Conservation (phyloP, 1,140 invertebrate species). For the Hormaphis cornu region DNA sequence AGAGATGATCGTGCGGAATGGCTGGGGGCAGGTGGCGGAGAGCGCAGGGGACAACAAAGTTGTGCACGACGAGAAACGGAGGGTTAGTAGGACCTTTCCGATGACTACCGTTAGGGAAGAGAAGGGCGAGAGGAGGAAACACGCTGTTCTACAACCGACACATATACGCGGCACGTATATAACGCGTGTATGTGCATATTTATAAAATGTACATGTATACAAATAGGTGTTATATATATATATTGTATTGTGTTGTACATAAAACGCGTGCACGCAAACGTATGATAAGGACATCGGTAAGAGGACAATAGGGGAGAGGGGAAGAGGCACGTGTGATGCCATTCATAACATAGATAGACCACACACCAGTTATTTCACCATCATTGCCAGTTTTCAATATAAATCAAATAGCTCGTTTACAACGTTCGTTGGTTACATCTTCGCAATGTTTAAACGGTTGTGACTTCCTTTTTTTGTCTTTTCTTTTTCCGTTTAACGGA, state of each 20-base stretch:
- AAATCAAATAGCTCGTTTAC: slow-evolving; percentile 23
- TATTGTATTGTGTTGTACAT: too few relatives aligned
- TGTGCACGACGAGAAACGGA: slow-evolving; percentile 3
- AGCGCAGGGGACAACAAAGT: slow-evolving; percentile 21
- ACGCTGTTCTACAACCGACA: slow-evolving; percentile 15
- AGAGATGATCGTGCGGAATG: slow-evolving; percentile 1
- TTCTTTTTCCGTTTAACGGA: not conserved
- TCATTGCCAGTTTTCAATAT: slow-evolving; percentile 31
- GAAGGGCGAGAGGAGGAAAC: slow-evolving; percentile 7
- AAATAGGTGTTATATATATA: too few relatives aligned
- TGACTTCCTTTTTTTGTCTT: slow-evolving; percentile 1
- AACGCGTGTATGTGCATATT: not conserved
- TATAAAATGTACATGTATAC: too few relatives aligned
- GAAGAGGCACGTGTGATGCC: slow-evolving; percentile 27
- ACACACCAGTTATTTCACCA: slow-evolving; percentile 27
- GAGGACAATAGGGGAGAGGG: not conserved
- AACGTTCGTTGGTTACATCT: slow-evolving; percentile 21
- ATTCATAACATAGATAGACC: slow-evolving; percentile 25
- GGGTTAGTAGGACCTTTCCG: slow-evolving; percentile 27
- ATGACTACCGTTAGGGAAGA: not conserved
- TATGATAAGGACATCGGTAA: slow-evolving; percentile 16
- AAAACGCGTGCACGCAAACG: slow-evolving; percentile 10
- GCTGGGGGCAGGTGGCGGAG: not conserved
- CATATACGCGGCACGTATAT: not conserved
- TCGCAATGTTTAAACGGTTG: slow-evolving; percentile 16